A percentile compares a stretch with the other conserved stretches of the same genome.
Evolutionary conservation across 2,797 vertebrate genomes (phyloP).

Genomic region (Lagocephalus sceleratus): DNA sequence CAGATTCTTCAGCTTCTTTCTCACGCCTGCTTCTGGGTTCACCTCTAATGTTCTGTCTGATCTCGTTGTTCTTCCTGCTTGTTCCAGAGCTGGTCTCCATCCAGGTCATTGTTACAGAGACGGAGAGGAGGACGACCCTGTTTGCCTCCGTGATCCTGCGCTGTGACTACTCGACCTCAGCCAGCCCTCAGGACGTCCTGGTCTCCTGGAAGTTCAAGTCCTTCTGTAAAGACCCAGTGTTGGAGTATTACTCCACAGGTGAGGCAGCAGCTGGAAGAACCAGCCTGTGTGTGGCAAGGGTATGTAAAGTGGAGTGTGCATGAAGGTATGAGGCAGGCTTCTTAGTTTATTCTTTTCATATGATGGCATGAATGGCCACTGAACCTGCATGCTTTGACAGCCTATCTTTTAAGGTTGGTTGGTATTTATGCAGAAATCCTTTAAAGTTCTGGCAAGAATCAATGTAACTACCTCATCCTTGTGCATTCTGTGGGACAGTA

Average conservation of each 20-base stretch:
- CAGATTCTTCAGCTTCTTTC: slow-evolving; percentile 39
- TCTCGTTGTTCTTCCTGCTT: not conserved
- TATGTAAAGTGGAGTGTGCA: too few relatives aligned
- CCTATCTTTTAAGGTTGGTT: too few relatives aligned
- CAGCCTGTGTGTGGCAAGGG: too few relatives aligned
- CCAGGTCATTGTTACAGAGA: slow-evolving; percentile 72
- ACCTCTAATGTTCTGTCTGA: not conserved
- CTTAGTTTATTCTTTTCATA: too few relatives aligned
- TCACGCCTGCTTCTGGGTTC: not conserved
- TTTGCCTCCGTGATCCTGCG: slow-evolving; percentile 83
- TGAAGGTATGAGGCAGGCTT: not conserved
- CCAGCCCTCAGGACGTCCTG: slow-evolving; percentile 83
- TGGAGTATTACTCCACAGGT: slow-evolving; percentile 92
- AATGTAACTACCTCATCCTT: too few relatives aligned
- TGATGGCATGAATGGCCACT: too few relatives aligned
- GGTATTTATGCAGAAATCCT: too few relatives aligned
- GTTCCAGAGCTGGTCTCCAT: slow-evolving; percentile 68
- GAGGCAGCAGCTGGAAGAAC: slow-evolving; percentile 32
- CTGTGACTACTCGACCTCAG: slow-evolving; percentile 86
- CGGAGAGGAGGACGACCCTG: slow-evolving; percentile 74
- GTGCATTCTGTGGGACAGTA: too few relatives aligned
- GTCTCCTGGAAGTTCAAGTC: slow-evolving; percentile 94
- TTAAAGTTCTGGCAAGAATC: too few relatives aligned
- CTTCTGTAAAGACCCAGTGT: slow-evolving; percentile 94
- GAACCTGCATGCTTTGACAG: too few relatives aligned